A percentile compares a stretch with the other conserved stretches of the same genome.
phyloP scores from a whole-genome alignment of 2,888 invertebrate genomes.

The Cryptocephalus primarius region DNA sequence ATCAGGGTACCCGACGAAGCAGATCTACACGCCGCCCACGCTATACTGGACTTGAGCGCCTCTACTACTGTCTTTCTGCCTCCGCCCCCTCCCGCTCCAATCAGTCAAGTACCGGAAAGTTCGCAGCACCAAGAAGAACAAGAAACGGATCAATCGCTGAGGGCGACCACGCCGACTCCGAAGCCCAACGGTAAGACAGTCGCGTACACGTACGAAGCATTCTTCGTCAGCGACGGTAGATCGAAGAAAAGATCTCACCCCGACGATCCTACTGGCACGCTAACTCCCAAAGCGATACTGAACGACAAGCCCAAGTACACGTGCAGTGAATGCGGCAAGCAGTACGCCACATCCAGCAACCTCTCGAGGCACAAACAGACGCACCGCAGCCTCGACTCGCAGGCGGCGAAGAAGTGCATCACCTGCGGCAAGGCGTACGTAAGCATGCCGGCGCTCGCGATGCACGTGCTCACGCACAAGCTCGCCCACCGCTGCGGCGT shows the following conservation, averaged over 20 bases:
- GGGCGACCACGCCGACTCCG: constrained; percentile 5
- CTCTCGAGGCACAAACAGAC: constrained; percentile 85
- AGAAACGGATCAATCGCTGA: constrained; percentile 3
- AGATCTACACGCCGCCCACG: constrained; percentile 78
- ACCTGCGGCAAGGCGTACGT: constrained; percentile 95
- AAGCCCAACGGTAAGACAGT: constrained; percentile 55
- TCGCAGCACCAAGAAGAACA: constrained; percentile 12
- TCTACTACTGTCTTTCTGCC: constrained; percentile 65
- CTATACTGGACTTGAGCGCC: constrained; percentile 80
- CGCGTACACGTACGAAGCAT: constrained; percentile 85
- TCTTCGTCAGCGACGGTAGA: constrained; percentile 79
- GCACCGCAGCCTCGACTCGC: constrained; percentile 84
- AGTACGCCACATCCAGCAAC: constrained; percentile 83
- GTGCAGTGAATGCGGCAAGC: constrained; percentile 83
- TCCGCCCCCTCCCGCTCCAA: constrained; percentile 32
- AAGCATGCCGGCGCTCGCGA: constrained; percentile 93
- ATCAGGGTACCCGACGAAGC: constrained; percentile 62
- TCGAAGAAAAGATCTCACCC: constrained; percentile 46
- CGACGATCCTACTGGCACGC: constrained; percentile 18
- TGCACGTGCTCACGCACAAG: constrained; percentile 87
- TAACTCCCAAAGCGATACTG: constrained; percentile 17
- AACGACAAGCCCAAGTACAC: constrained; percentile 47
- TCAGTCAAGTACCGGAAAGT: constrained; percentile 5
- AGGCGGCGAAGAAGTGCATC: constrained; percentile 86
- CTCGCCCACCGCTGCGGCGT: constrained; percentile 83